Conservation (phyloP, 2,888 invertebrate genomes). For the Drosophila setosimentum region DNA sequence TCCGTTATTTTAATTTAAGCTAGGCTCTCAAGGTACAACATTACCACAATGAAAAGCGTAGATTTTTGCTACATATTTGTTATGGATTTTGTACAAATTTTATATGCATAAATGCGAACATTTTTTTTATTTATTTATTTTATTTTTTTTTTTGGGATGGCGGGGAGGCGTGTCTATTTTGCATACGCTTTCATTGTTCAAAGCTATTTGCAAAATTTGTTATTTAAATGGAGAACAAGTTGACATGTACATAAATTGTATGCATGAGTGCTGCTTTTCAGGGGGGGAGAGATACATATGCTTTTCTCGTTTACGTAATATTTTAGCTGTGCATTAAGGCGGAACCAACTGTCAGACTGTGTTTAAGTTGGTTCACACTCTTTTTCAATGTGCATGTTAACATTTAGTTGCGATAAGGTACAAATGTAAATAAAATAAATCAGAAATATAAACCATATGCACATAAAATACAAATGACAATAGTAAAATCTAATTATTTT, state of each 20-base stretch:
- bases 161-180: slow-evolving; percentile 28
- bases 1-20: slow-evolving; percentile 13
- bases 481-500: background rate
- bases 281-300: slow-evolving; percentile 13
- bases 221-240: slow-evolving; percentile 69
- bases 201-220: slow-evolving; percentile 61
- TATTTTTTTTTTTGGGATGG: background rate
- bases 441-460: background rate
- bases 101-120: slow-evolving; percentile 50
- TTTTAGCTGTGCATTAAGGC: slow-evolving; percentile 29
- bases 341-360: slow-evolving; percentile 11
- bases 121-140: slow-evolving; percentile 26
- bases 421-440: background rate
- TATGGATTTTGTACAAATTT: slow-evolving; percentile 66
- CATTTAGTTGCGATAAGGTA: background rate
- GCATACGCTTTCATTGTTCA: slow-evolving; percentile 65
- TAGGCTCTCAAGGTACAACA: slow-evolving; percentile 29
- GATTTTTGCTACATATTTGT: slow-evolving; percentile 31
- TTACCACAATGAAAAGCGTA: slow-evolving; percentile 48
- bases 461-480: background rate
- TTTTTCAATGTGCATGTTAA: slow-evolving; percentile 16
- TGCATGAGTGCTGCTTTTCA: slow-evolving; percentile 33
- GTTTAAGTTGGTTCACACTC: slow-evolving; percentile 2
- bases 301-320: slow-evolving; percentile 52
- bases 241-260: slow-evolving; percentile 62